Conservation (phyloP, 2,113 vertebrate species). For the Cavia aperea region DNA sequence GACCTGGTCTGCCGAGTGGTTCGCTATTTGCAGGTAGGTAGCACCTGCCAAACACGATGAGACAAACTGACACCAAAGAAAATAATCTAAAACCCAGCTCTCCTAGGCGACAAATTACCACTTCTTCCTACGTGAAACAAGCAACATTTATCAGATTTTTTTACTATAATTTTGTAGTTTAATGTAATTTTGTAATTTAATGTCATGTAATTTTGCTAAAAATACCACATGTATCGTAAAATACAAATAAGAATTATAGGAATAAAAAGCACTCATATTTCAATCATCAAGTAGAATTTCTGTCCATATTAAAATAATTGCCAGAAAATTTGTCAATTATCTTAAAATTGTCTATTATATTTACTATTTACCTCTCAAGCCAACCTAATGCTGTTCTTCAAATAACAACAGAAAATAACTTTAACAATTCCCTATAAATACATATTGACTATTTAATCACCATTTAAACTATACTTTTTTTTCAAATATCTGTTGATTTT, state of each 20-base stretch:
- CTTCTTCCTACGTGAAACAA: background rate
- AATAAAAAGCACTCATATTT: background rate
- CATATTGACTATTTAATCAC: background rate
- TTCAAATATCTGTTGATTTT: background rate
- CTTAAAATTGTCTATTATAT: background rate
- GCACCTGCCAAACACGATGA: background rate
- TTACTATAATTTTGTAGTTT: background rate
- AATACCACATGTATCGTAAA: background rate
- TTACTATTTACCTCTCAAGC: background rate
- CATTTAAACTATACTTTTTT: background rate
- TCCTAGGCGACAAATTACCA: background rate
- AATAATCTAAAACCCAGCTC: background rate
- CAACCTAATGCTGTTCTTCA: background rate
- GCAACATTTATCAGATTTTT: background rate
- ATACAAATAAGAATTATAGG: background rate
- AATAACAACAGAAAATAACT: background rate
- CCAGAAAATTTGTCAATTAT: background rate
- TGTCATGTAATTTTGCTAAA: background rate
- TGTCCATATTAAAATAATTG: background rate
- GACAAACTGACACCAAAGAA: background rate
- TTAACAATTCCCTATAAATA: background rate
- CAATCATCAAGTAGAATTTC: background rate
- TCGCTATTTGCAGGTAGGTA: conserved; percentile 78
- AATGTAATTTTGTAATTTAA: background rate
- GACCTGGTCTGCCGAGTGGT: conserved; percentile 76